phyloP scores from a whole-genome alignment of 1,140 invertebrate species.

The Nasonia giraulti region DNA sequence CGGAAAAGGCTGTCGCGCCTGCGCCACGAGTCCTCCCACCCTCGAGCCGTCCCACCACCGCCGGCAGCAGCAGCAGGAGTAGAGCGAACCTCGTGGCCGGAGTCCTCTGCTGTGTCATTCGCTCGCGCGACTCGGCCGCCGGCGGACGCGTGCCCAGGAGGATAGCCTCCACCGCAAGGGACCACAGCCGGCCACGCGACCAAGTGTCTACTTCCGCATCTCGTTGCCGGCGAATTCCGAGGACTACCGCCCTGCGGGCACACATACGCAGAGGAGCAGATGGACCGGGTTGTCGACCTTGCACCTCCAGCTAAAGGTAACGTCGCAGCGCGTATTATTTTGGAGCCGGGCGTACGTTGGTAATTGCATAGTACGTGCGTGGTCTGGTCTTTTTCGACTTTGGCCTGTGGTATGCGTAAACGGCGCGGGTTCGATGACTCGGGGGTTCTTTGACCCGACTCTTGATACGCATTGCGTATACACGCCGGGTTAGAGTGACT shows the following conservation, averaged over 20 bases:
- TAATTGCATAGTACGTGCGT: neutral
- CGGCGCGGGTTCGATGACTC: too few relatives aligned
- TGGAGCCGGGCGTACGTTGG: neutral
- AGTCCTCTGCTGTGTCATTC: conserved; percentile 44
- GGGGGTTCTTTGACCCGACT: too few relatives aligned
- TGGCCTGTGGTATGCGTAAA: too few relatives aligned
- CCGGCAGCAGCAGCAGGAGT: neutral
- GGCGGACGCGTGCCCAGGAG: conserved; percentile 17
- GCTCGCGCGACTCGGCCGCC: conserved; percentile 23
- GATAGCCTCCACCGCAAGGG: neutral
- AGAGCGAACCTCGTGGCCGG: conserved; percentile 24
- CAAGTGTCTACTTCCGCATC: neutral
- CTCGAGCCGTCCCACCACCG: neutral
- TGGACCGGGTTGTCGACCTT: conserved; percentile 1
- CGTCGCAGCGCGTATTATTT: too few relatives aligned
- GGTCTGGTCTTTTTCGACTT: too few relatives aligned
- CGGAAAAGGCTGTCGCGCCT: neutral
- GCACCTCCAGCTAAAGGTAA: neutral
- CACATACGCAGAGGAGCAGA: neutral
- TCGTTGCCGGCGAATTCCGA: neutral
- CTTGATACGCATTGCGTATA: too few relatives aligned
- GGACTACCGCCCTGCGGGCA: too few relatives aligned
- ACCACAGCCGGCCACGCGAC: conserved; percentile 4
- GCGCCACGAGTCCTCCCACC: conserved; percentile 10
- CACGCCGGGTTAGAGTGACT: too few relatives aligned